A percentile compares a stretch with the other conserved stretches of the same genome.
Conservation (phyloP, 2,888 invertebrate genomes). For the Leucania comma region DNA sequence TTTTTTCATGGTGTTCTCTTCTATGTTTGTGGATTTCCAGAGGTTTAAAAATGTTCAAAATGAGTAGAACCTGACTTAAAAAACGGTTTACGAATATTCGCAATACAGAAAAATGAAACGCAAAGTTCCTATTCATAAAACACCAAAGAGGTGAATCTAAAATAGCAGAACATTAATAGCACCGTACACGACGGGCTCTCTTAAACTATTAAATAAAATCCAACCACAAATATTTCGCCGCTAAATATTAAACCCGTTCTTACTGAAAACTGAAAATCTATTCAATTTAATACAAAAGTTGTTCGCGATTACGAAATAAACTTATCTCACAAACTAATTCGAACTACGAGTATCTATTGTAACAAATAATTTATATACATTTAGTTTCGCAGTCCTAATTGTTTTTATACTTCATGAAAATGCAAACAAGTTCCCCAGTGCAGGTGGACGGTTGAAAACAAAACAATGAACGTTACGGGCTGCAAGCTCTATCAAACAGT, state of each 20-base stretch:
- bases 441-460: slow-evolving; percentile 56
- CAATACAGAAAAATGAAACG: not conserved
- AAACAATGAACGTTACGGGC: slow-evolving; percentile 62
- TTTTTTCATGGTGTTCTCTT: too few relatives aligned
- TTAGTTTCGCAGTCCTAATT: slow-evolving; percentile 47
- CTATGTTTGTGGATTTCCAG: too few relatives aligned
- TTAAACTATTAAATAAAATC: slow-evolving; percentile 34
- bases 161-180: slow-evolving; percentile 19
- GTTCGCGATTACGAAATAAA: slow-evolving; percentile 32
- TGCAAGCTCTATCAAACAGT: slow-evolving; percentile 69
- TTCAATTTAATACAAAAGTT: slow-evolving; percentile 37
- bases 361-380: slow-evolving; percentile 39
- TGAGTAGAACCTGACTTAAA: too few relatives aligned
- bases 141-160: slow-evolving; percentile 18
- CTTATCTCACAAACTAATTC: slow-evolving; percentile 45
- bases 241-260: slow-evolving; percentile 37
- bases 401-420: slow-evolving; percentile 60
- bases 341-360: slow-evolving; percentile 34
- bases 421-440: slow-evolving; percentile 52
- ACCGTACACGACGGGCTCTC: slow-evolving; percentile 2
- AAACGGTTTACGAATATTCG: not conserved
- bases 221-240: slow-evolving; percentile 32
- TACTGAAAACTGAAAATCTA: slow-evolving; percentile 45
- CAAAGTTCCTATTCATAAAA: slow-evolving; percentile 12
- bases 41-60: too few relatives aligned